Base-by-base conservation (phyloP, 2,888 invertebrate species). In the Lathronympha strigana region DNA sequence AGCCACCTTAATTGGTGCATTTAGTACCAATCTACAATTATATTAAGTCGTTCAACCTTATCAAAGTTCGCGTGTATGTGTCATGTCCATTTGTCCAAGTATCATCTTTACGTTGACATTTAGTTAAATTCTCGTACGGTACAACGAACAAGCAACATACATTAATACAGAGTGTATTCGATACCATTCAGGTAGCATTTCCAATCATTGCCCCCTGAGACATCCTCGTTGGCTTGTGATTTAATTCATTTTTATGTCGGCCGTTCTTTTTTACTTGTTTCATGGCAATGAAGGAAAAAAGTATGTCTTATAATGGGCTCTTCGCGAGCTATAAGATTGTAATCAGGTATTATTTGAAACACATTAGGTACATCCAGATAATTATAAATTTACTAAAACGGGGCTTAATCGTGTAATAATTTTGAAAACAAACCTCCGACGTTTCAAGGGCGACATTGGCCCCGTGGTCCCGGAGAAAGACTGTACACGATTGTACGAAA, bases 231-330 rank as follows among this genome's bases (percentile, higher is more conserved):
- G 11, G 17, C 47, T 28, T 23, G 13, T 50, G 38, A 50, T 50
- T 63, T 63, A 63, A 63, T 57, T 49, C 40, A 33, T 63, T 43
- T 33, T 19, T 23, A 63, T 51, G 43, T 31, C 21, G 40, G 6
- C 17, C 33, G n/a, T 21, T n/a, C 31, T 38, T 23, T 25, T 45
- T 43, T 45, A 19, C 8, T 8, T 13, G 17, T 53, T 47, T 25
- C 45, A 23, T 51, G 21, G 36, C 23, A 43, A 63, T 43, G 43
- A 38, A 19, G 23, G 23, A 2, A 43, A 62, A 43, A 47, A 61
- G 28, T 51, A 40, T 33, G 13, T 31, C 31, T 58, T 19, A 15
- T 58, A 58, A 58, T 51, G 17, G 28, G 36, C 49, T n/a, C n/a
- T 15, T 15, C 38, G 50, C 43, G 31, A 40, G 31, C 5, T 28